Evolutionary conservation across 2,113 vertebrate genomes (phyloP).

Genomic region (Phalacrocorax carbo): DNA sequence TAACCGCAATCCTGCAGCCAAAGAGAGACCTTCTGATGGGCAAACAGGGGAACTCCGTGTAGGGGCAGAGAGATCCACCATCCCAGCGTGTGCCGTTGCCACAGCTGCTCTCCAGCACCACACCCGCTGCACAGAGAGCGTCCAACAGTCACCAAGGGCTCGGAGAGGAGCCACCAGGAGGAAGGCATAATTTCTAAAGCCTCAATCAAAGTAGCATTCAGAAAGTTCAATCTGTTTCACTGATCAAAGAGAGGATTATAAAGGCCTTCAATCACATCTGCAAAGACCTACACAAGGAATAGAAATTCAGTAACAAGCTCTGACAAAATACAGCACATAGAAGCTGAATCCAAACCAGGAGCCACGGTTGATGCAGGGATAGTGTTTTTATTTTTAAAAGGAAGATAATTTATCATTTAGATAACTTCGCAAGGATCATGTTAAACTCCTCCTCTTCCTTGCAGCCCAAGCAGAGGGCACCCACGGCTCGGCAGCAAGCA

Average conservation of each 20-base stretch:
- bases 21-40: accelerated
- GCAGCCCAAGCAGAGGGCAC: background rate
- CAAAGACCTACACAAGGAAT: background rate
- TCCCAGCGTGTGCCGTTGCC: accelerated
- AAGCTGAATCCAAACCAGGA: background rate
- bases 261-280: background rate
- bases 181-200: background rate
- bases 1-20: accelerated
- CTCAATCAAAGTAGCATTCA: background rate
- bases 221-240: background rate
- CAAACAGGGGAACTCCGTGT: accelerated
- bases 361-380: background rate
- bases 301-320: background rate
- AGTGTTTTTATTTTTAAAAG: background rate
- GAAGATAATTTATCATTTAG: background rate
- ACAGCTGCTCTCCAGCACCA: background rate
- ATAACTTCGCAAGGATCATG: background rate
- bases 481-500: background rate
- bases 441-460: background rate
- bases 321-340: background rate
- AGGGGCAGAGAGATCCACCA: background rate
- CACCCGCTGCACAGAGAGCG: accelerated
- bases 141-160: background rate
- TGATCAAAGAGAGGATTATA: background rate
- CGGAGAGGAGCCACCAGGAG: background rate